Evolutionary conservation across 2,797 vertebrate species (phyloP).

Genomic region (Trematomus bernacchii): DNA sequence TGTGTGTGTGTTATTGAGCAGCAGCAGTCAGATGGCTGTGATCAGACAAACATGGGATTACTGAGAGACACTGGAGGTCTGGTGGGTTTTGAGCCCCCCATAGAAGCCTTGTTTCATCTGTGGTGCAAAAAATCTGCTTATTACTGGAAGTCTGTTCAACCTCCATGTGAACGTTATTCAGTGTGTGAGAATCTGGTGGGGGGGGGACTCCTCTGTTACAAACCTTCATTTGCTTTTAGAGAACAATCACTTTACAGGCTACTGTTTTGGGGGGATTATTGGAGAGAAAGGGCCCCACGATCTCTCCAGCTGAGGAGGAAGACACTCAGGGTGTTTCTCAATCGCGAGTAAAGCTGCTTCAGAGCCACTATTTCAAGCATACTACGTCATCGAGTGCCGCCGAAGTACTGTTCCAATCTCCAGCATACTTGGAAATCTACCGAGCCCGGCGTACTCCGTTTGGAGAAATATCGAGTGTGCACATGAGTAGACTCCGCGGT

Average conservation of each 20-base stretch:
- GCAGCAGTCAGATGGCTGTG: conserved; percentile 68
- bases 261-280: background rate
- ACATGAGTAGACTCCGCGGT: too few relatives aligned
- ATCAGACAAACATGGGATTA: conserved; percentile 70
- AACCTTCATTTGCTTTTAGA: conserved; percentile 36
- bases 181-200: conserved; percentile 28
- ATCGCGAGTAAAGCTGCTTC: too few relatives aligned
- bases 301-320: too few relatives aligned
- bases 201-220: conserved; percentile 14
- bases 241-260: background rate
- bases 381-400: too few relatives aligned
- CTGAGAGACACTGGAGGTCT: conserved; percentile 36
- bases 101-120: conserved; percentile 50
- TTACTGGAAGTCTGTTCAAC: conserved; percentile 29
- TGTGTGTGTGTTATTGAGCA: conserved; percentile 59
- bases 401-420: too few relatives aligned
- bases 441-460: too few relatives aligned
- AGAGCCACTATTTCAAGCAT: too few relatives aligned
- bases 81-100: conserved; percentile 19
- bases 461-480: too few relatives aligned
- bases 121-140: conserved; percentile 36
- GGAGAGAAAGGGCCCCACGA: too few relatives aligned
- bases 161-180: conserved; percentile 30
- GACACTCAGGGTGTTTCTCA: too few relatives aligned
- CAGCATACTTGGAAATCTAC: too few relatives aligned